A percentile compares a stretch with the other conserved stretches of the same genome.
These are phyloP conservation scores for Megalops atlanticus DNA, from an alignment of 2,113 vertebrate species.

Conservation along the genomic window DNA sequence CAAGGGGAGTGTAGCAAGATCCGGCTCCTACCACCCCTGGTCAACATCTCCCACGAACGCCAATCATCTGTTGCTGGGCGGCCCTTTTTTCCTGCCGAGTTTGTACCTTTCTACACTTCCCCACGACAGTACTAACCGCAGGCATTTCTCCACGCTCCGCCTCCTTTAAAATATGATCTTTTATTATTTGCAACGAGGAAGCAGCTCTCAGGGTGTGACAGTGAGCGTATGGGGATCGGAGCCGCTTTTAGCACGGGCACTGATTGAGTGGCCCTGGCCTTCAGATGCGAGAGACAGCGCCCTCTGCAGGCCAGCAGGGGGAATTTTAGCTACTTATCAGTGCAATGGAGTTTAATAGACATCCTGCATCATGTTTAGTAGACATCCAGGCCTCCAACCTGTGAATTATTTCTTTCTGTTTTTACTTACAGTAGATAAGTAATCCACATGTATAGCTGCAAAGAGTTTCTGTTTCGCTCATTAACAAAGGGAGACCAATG, in stretches of 20 bases:
- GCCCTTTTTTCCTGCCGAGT: background rate
- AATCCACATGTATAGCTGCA: slow-evolving; percentile 6
- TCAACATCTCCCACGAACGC: background rate
- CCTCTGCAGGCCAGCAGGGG: slow-evolving; percentile 31
- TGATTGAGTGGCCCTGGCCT: no score
- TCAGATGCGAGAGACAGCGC: slow-evolving; percentile 6
- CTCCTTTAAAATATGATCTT: background rate
- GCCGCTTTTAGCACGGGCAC: background rate
- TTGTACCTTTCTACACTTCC: background rate
- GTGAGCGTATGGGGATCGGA: slow-evolving; percentile 2
- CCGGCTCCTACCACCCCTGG: background rate
- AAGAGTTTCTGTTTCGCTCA: background rate
- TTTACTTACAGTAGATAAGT: slow-evolving; percentile 27
- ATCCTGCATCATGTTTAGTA: no score
- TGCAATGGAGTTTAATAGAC: slow-evolving; percentile 21
- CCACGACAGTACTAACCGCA: background rate
- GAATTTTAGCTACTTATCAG: slow-evolving; percentile 28
- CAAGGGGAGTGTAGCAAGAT: background rate
- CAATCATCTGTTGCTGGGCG: background rate
- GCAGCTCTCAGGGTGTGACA: background rate
- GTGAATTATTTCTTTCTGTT: slow-evolving; percentile 22
- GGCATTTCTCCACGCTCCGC: background rate
- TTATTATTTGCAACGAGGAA: background rate
- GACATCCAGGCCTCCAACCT: slow-evolving; percentile 23
- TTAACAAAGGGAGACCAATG: slow-evolving; percentile 11